Conservation (phyloP, 2,888 invertebrate species). For the Heliothis peltigera region DNA sequence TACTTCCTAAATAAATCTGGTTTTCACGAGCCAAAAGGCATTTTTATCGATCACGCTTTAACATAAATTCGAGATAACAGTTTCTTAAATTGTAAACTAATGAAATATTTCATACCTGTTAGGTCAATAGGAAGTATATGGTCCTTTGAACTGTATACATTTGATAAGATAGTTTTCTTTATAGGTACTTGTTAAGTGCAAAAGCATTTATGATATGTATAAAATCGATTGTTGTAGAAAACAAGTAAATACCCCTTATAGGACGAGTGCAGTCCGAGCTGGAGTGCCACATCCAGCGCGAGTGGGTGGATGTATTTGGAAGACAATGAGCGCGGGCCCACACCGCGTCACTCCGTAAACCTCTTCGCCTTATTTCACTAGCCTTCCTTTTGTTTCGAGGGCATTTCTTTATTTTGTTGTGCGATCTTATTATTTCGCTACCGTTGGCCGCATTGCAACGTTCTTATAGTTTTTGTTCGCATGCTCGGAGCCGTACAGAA, state of each 20-base stretch:
- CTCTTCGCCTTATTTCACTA: constrained; percentile 89
- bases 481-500: constrained; percentile 74
- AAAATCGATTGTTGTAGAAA: background rate
- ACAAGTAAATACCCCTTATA: background rate
- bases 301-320: constrained; percentile 52
- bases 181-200: background rate
- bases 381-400: constrained; percentile 87
- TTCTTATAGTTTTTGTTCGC: constrained; percentile 85
- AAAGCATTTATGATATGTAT: too few species aligned
- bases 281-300: constrained; percentile 70
- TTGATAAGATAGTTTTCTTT: background rate
- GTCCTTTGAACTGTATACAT: constrained; percentile 5
- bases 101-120: too few species aligned
- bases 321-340: constrained; percentile 87
- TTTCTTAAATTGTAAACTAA: too few species aligned
- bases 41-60: constrained; percentile 29
- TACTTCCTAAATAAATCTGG: constrained; percentile 33
- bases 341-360: constrained; percentile 88
- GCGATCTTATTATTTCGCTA: constrained; percentile 90
- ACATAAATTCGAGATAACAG: constrained; percentile 43
- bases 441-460: constrained; percentile 86
- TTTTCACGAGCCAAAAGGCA: constrained; percentile 40
- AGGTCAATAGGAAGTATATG: too few species aligned
- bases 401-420: constrained; percentile 89
- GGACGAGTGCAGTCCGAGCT: background rate